A percentile compares a stretch with the other conserved stretches of the same genome.
Evolutionary conservation across 2,797 vertebrate species (phyloP).

Genomic region (Lates japonicus): DNA sequence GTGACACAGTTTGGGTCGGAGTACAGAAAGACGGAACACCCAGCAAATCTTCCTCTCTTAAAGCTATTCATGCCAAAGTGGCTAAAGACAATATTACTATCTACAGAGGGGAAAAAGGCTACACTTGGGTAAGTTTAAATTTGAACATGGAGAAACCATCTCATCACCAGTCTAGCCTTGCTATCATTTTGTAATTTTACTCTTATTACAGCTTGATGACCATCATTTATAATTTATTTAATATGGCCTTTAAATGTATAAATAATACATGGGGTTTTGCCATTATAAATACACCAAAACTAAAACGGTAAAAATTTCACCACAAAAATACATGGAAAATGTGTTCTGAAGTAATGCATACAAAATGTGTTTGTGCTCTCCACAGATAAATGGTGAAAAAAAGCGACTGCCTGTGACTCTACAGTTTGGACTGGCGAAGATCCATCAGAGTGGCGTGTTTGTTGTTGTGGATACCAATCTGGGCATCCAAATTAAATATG

Average conservation of each 20-base stretch:
- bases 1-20: conserved; percentile 70
- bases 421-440: conserved; percentile 45
- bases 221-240: background rate
- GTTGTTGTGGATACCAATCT: conserved; percentile 68
- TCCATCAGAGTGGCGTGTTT: conserved; percentile 71
- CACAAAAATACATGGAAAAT: background rate
- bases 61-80: conserved; percentile 63
- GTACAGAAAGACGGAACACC: conserved; percentile 73
- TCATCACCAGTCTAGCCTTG: background rate
- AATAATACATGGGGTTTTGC: background rate
- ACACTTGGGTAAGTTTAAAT: conserved; percentile 32
- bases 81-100: conserved; percentile 65
- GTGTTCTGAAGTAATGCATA: background rate
- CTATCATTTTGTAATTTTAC: background rate
- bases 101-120: conserved; percentile 63
- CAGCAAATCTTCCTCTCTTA: conserved; percentile 51
- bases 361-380: background rate
- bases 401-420: conserved; percentile 66
- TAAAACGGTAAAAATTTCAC: background rate
- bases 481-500: conserved; percentile 73
- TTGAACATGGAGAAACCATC: background rate
- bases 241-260: background rate
- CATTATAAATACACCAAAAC: too few relatives aligned
- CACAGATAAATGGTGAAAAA: conserved; percentile 75
- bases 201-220: background rate